phyloP scores from a whole-genome alignment of 2,797 vertebrate genomes.

The Glyptemys insculpta region DNA sequence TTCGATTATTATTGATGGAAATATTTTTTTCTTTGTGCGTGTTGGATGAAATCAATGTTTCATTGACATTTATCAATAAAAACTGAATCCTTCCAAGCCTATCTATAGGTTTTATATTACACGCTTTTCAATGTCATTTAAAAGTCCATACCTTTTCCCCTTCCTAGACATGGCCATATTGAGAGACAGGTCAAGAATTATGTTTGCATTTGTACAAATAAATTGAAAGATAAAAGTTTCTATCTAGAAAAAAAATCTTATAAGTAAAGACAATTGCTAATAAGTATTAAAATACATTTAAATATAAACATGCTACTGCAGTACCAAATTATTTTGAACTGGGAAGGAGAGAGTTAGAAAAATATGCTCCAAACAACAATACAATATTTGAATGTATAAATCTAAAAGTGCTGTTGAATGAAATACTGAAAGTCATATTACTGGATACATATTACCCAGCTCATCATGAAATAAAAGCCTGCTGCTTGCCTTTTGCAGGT shows the following conservation, averaged over 20 bases:
- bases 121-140: not conserved
- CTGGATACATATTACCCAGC: not conserved
- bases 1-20: not conserved
- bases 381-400: not conserved
- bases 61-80: not conserved
- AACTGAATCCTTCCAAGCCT: not conserved
- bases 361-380: not conserved
- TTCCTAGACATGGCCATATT: not conserved
- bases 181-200: not conserved
- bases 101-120: not conserved
- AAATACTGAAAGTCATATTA: not conserved
- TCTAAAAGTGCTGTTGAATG: not conserved
- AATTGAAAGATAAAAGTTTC: not conserved
- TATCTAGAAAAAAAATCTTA: not conserved
- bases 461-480: not conserved
- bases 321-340: not conserved
- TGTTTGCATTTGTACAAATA: not conserved
- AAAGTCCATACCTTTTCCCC: not conserved
- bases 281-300: not conserved
- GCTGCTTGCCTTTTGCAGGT: not conserved
- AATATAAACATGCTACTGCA: not conserved
- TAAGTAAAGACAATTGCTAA: not conserved
- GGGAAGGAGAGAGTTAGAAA: not conserved
- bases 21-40: not conserved
- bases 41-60: not conserved